A percentile compares a stretch with the other conserved stretches of the same genome.
Evolutionary conservation across 2,797 vertebrate species (phyloP).

Genomic region (Falco rusticolus): DNA sequence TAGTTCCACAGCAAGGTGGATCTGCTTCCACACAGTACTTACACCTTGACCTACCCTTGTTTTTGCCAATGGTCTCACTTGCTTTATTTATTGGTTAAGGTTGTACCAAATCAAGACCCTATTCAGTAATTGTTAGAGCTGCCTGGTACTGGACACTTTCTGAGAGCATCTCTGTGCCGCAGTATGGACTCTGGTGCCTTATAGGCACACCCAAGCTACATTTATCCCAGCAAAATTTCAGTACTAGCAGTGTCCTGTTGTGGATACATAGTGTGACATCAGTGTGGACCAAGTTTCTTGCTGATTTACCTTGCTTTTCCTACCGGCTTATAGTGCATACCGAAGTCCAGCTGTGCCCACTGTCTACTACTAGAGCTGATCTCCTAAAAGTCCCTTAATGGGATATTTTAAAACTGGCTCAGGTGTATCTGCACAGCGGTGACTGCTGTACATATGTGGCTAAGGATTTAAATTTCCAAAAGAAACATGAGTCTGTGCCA

Average conservation of each 20-base stretch:
- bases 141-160: background rate
- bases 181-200: background rate
- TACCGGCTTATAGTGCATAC: background rate
- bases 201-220: background rate
- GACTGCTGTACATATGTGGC: background rate
- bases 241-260: background rate
- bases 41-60: background rate
- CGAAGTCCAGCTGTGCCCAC: background rate
- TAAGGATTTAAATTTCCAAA: background rate
- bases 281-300: background rate
- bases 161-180: background rate
- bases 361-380: background rate
- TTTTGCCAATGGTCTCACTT: background rate
- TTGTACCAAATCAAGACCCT: background rate
- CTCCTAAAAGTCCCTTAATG: background rate
- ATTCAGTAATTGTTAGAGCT: background rate
- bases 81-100: background rate
- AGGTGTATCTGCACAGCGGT: background rate
- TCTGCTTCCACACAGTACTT: background rate
- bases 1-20: background rate
- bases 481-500: background rate
- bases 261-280: background rate
- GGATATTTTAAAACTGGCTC: background rate
- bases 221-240: background rate
- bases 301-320: background rate